Percentiles rank a stretch among this genome's conserved stretches.
Conservation (phyloP, 2,888 invertebrate species). For the Caenorhabditis becei region DNA sequence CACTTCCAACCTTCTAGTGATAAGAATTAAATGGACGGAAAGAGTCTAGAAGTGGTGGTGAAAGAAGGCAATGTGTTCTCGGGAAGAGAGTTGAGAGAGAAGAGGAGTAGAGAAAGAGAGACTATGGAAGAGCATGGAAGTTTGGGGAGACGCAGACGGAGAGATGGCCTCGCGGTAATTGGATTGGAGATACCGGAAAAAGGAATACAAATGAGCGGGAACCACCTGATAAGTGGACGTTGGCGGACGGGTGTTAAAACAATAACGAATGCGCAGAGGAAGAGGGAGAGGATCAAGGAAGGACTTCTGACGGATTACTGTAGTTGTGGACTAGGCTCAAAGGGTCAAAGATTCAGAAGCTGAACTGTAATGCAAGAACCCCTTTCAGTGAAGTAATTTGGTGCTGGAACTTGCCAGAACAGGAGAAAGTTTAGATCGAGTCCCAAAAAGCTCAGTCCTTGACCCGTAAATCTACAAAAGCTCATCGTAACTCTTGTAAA, state of each 20-base stretch:
- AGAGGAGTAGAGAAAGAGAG: not conserved
- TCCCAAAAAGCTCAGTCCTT: no score
- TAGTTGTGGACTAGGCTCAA: no score
- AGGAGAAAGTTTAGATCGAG: no score
- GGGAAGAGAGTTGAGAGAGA: not conserved
- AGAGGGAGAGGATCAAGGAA: no score
- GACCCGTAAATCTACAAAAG: no score
- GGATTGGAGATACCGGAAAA: slow-evolving; percentile 4
- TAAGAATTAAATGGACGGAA: not conserved
- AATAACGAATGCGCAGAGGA: no score
- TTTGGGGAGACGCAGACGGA: not conserved
- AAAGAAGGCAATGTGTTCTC: not conserved
- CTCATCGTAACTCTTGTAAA: no score
- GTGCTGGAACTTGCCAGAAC: no score
- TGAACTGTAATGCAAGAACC: no score
- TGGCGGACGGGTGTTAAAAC: not conserved
- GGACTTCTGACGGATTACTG: no score
- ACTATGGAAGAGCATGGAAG: not conserved
- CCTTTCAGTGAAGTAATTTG: no score
- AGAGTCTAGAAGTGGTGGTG: not conserved
- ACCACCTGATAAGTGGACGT: slow-evolving; percentile 8
- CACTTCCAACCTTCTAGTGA: not conserved
- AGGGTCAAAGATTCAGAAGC: no score
- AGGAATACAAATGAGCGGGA: not conserved
- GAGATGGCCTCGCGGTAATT: slow-evolving; percentile 2